Evolutionary conservation across 2,797 vertebrate genomes (phyloP), one percentile per base, ranked within the genome.

Genomic region (Gephyroberyx darwinii): DNA sequence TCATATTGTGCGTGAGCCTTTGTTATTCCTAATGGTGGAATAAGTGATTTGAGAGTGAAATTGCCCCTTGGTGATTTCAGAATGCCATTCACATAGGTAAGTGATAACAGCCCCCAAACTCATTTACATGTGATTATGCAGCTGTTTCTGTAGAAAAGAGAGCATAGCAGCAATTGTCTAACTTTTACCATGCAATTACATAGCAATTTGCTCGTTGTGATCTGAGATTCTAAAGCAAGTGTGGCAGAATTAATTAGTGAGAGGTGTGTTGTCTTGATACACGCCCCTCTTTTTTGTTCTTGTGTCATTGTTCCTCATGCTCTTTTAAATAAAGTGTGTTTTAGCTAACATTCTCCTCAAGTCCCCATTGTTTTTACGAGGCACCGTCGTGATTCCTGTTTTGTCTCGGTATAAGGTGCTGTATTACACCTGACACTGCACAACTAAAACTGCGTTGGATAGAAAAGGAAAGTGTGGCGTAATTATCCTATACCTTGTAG

Each of bases 81-180:
- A 78, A 85, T 81, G 84, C 85, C 85, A 85, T 88, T 87, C 86
- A 87, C 86, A 92, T 72, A 93, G 86, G 88, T 92, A 88, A 75
- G 77, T 80, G 82, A 90, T 92, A 92, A 88, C 78, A 86, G 71
- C 82, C 86, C 74, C 80, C 71, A 30, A 68, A 81, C 84, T 87
- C 26, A 93, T 93, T 93, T 93, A 75, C 92, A 93, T 93, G 72
- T 84, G 81, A 93, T 93, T 92, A 92, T 92, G 86, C 90, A 84
- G 90, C 89, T 89, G 87, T 89, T 92, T 89, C 86, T 85, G 85
- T 77, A 74, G 78, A 83, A 86, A 79, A 85, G 81, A 83, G 70
- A 76, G 81, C 78, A 79, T 69, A 56, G 82, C 81, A 83, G 75
- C 90, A 91, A 92, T 93, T 89, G 90, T 90, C 77, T 75, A 89